A percentile compares a stretch with the other conserved stretches of the same genome.
Conservation (phyloP, 2,113 vertebrate genomes). For the Sinocyclocheilus anshuiensis region DNA sequence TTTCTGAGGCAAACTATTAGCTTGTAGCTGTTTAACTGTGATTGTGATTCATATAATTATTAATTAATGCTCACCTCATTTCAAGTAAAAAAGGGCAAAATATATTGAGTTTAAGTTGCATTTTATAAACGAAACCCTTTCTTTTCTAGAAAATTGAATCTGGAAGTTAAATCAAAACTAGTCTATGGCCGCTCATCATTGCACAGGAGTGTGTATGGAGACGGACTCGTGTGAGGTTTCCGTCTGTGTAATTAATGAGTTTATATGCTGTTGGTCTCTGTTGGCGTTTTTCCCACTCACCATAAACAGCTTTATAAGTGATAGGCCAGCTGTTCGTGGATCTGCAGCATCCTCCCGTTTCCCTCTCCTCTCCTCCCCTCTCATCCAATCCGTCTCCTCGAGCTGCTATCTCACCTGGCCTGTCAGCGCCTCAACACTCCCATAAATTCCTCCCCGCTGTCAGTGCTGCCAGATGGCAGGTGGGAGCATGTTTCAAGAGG, state of each 20-base stretch:
- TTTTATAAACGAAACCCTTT: too few relatives aligned
- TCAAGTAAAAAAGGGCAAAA: too few relatives aligned
- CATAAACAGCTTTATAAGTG: slow-evolving; percentile 14
- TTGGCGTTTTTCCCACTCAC: background rate
- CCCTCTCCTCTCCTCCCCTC: background rate
- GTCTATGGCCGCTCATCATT: background rate
- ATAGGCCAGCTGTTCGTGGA: slow-evolving; percentile 8
- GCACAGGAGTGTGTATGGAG: background rate
- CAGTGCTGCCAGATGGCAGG: slow-evolving; percentile 59
- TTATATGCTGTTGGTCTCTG: background rate
- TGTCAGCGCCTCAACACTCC: slow-evolving; percentile 68
- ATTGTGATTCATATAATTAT: too few relatives aligned
- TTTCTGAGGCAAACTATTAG: too few relatives aligned
- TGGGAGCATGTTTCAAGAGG: slow-evolving; percentile 63
- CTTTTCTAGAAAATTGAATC: background rate
- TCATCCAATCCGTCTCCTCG: slow-evolving; percentile 28
- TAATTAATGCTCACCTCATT: too few relatives aligned
- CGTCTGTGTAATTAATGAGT: background rate
- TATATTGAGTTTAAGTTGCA: too few relatives aligned
- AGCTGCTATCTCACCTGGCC: slow-evolving; percentile 57
- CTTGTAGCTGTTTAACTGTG: too few relatives aligned
- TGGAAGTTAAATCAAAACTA: background rate
- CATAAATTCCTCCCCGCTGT: slow-evolving; percentile 71
- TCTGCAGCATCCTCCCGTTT: too few relatives aligned
- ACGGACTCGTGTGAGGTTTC: background rate